These are phyloP conservation scores for Spodoptera picta DNA, from an alignment of 2,888 invertebrate species.

Conservation along the genomic window DNA sequence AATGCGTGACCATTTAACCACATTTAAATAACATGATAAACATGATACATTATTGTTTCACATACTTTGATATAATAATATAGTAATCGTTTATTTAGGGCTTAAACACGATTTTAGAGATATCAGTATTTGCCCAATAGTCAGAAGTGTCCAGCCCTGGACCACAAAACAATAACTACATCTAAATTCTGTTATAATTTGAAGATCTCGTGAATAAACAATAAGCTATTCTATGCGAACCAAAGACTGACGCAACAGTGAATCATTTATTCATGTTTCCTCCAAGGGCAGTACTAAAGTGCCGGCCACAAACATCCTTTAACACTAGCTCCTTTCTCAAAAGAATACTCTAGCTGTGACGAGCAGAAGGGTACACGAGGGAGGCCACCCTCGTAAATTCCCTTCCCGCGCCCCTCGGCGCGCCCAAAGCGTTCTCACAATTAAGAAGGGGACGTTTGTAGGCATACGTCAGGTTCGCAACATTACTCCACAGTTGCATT, in stretches of 20 bases:
- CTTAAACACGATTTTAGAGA: no score
- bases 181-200: not conserved
- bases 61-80: no score
- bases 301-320: conserved; percentile 20
- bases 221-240: not conserved
- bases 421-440: conserved; percentile 42
- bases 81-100: no score
- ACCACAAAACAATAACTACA: no score
- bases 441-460: conserved; percentile 36
- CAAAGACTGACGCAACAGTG: not conserved
- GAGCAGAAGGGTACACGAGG: conserved; percentile 24
- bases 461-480: conserved; percentile 37
- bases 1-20: no score
- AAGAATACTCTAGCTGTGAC: conserved; percentile 38
- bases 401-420: conserved; percentile 12
- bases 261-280: conserved; percentile 37
- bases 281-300: conserved; percentile 14
- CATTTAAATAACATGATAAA: no score
- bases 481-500: conserved; percentile 44
- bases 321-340: conserved; percentile 30
- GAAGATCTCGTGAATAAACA: not conserved
- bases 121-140: no score
- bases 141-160: no score
- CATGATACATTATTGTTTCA: no score
- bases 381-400: conserved; percentile 44